Evolutionary conservation across 1,140 invertebrate species (phyloP).

Genomic region (Penaeus vannamei): DNA sequence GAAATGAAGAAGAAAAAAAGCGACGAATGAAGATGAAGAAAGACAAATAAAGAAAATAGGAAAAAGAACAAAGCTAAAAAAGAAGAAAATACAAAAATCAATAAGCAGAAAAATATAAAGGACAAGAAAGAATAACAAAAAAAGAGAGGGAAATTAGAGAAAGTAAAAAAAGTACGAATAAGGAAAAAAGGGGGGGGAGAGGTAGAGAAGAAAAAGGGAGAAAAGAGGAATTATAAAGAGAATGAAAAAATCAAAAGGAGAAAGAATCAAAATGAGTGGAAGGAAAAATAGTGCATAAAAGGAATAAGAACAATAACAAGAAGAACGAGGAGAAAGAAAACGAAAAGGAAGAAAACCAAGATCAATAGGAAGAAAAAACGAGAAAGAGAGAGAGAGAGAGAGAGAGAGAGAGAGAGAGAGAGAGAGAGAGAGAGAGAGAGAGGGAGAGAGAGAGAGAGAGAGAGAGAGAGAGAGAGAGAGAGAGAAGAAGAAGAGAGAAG

Average conservation of each 20-base stretch:
- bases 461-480: background rate
- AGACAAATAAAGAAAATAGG: background rate
- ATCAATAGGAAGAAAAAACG: background rate
- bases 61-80: no score
- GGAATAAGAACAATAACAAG: background rate
- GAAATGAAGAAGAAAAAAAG: background rate
- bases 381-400: background rate
- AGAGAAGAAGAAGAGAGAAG: background rate
- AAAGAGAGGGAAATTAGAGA: no score
- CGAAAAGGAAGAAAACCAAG: background rate
- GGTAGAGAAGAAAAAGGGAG: background rate
- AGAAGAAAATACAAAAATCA: no score
- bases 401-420: background rate
- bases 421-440: constrained; percentile 9
- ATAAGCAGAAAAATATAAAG: no score
- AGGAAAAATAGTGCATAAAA: background rate
- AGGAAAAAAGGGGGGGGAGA: background rate
- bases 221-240: background rate
- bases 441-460: background rate
- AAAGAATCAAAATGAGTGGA: background rate
- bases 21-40: no score
- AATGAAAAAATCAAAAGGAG: background rate
- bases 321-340: background rate
- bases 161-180: background rate
- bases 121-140: no score